These are phyloP conservation scores for Aspiorhynchus laticeps DNA, from an alignment of 2,113 vertebrate genomes.

Conservation along the genomic window DNA sequence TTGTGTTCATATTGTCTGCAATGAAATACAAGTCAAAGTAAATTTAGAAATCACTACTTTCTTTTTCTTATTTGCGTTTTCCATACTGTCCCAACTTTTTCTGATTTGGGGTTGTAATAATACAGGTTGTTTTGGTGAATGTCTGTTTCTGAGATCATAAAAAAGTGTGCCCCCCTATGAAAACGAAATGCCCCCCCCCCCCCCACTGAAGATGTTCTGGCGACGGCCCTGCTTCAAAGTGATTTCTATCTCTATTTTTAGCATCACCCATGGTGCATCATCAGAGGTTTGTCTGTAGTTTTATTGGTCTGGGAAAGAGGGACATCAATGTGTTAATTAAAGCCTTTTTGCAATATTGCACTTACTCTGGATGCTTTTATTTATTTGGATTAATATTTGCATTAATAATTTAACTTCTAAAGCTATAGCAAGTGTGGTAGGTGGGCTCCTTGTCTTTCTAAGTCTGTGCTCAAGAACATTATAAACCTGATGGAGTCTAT, in stretches of 20 bases:
- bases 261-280: constrained; percentile 56
- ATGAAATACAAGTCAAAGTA: too few species aligned
- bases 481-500: not conserved
- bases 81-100: too few species aligned
- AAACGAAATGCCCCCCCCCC: too few species aligned
- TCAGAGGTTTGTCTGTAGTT: constrained; percentile 59
- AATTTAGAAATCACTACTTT: too few species aligned
- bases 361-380: constrained; percentile 58
- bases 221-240: constrained; percentile 49
- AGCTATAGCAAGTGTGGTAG: not conserved
- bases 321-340: constrained; percentile 54
- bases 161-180: too few species aligned
- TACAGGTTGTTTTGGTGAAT: too few species aligned
- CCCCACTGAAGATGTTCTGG: too few species aligned
- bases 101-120: too few species aligned
- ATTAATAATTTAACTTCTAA: constrained; percentile 52
- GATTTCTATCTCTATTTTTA: constrained; percentile 51
- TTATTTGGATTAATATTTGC: constrained; percentile 59
- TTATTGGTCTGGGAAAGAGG: constrained; percentile 40
- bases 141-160: too few species aligned
- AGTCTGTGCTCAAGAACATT: constrained; percentile 1
- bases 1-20: too few species aligned
- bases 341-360: constrained; percentile 53
- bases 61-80: too few species aligned
- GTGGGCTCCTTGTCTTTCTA: not conserved